Evolutionary conservation across 92 coral and sea anemone species (phyloP).

Genomic region (Metridium senile): DNA sequence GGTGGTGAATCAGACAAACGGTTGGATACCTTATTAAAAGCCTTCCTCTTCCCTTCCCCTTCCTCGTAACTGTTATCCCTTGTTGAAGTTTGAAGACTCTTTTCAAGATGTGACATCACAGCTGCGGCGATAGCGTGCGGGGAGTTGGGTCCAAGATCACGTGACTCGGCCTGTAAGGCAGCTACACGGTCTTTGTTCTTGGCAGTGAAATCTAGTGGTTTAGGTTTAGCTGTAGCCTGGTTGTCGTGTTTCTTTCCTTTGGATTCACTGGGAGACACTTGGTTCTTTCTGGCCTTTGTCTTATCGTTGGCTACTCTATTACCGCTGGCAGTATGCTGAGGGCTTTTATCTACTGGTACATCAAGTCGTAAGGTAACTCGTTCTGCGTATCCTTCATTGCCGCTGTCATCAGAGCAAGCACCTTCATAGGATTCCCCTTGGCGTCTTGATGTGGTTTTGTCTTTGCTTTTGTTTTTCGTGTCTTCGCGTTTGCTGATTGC

Average conservation of each 20-base stretch:
- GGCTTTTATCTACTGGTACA: conserved; percentile 58
- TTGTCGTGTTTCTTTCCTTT: conserved; percentile 40
- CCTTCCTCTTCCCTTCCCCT: conserved; percentile 59
- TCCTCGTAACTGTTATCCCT: conserved; percentile 78
- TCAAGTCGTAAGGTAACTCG: conserved; percentile 54
- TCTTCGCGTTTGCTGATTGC: conserved; percentile 67
- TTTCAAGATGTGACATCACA: conserved; percentile 87
- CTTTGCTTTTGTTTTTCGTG: conserved; percentile 54
- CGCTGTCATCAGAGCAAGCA: conserved; percentile 69
- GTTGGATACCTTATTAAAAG: conserved; percentile 70
- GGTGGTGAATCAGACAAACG: conserved; percentile 80
- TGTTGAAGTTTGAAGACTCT: conserved; percentile 78
- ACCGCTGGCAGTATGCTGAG: conserved; percentile 56
- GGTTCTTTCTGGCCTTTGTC: conserved; percentile 46
- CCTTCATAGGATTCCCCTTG: conserved; percentile 65
- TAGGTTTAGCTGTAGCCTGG: conserved; percentile 32
- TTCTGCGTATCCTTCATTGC: conserved; percentile 72
- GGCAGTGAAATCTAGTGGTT: conserved; percentile 33
- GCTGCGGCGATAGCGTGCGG: conserved; percentile 95
- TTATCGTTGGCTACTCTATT: not conserved
- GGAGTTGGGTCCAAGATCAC: conserved; percentile 63
- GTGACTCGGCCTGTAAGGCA: conserved; percentile 48
- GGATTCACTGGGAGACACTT: conserved; percentile 23
- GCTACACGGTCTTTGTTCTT: conserved; percentile 26
- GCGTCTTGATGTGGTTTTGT: conserved; percentile 31